A percentile compares a stretch with the other conserved stretches of the same genome.
These are phyloP conservation scores for Drosophila sturtevanti DNA, from an alignment of 1,140 invertebrate genomes.

Conservation along the genomic window DNA sequence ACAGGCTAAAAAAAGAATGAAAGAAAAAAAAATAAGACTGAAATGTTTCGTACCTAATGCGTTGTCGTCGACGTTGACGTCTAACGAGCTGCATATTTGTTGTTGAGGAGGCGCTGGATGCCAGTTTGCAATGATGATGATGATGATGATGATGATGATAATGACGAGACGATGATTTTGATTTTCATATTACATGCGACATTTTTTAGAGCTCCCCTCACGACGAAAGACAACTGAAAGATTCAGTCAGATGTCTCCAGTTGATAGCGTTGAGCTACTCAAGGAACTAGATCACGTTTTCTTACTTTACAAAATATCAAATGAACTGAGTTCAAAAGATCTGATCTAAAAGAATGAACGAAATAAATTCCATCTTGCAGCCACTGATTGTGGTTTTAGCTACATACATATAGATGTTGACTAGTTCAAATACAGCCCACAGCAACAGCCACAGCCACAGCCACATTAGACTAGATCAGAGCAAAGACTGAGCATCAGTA, in stretches of 20 bases:
- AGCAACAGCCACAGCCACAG: conserved; percentile 14
- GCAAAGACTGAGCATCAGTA: conserved; percentile 14
- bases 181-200: conserved; percentile 49
- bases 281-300: background rate
- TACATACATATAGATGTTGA: conserved; percentile 35
- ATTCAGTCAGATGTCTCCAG: background rate
- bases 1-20: conserved; percentile 16
- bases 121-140: background rate
- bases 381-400: conserved; percentile 48
- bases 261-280: background rate
- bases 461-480: conserved; percentile 15
- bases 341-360: conserved; percentile 55
- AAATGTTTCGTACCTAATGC: conserved; percentile 3
- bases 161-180: conserved; percentile 11
- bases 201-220: conserved; percentile 30
- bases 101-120: conserved; percentile 11
- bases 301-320: background rate
- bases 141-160: background rate
- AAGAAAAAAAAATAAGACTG: background rate
- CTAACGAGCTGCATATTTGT: conserved; percentile 53
- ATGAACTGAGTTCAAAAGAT: conserved; percentile 21
- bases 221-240: background rate
- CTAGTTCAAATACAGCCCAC: conserved; percentile 33
- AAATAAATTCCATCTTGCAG: conserved; percentile 29
- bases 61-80: conserved; percentile 15